Base-by-base conservation (phyloP, 2,888 invertebrate species). In the Ormyrus thymus region DNA sequence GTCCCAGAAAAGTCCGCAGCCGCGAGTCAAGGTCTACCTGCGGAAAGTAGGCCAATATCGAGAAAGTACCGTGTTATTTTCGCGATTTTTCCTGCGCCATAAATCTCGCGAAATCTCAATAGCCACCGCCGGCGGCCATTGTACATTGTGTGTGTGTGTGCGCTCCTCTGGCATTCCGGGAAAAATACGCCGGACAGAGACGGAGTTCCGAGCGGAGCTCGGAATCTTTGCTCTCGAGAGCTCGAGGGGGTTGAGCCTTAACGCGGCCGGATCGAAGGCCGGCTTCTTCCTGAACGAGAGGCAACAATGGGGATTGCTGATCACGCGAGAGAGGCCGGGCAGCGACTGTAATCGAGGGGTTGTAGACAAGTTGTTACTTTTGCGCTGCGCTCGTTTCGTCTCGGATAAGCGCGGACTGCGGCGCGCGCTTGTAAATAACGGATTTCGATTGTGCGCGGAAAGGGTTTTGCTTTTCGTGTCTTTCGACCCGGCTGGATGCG, bases 31-130 rank as follows among this genome's bases (percentile, higher is more conserved):
- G 10, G 61, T 13, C 13, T 8, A 13, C 11, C 6, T 3, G 51
- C 4, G 7, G 11, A 64, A 76, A 69, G 29, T 50, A 62, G 69
- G 69, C 48, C 65, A 65, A 71, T 65, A 59, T 64, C 58, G 7
- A 5, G 29, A 10, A 51, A 13, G 56, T 59, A 66, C 59, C 61
- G 11, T 68, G 46, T 61, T 53, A 75, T 75, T 74, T 71, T 45
- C 68, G n/a, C n/a, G 29, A 3, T 43, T 69, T 70, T 76, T 76
- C 71, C 11, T 1, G 11, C 15, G 65, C 58, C 51, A 64, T 45
- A 58, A 76, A 76, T 71, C 64, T 71, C 65, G 76, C 48, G 13
- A 64, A 70, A 76, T 76, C 76, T 76, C 69, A 10, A 48, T 69
- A 43, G 55, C 61, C 69, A 48, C 15, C 43, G 15, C 46, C 62